Percentiles rank a stretch among this genome's conserved stretches.
Conservation (phyloP, 2,113 vertebrate genomes). For the Willisornis vidua region DNA sequence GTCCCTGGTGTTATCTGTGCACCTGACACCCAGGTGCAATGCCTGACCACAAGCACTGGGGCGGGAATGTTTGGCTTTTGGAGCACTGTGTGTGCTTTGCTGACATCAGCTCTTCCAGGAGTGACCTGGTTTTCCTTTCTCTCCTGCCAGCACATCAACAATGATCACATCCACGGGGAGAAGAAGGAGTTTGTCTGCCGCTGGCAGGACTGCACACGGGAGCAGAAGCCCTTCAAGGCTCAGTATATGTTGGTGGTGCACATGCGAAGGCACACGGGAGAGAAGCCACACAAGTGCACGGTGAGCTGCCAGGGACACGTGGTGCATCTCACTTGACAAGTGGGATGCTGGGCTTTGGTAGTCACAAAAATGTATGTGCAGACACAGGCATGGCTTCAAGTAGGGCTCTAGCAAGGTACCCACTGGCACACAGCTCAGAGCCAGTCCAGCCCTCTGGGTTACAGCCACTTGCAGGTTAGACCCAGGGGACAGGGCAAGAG, state of each 20-base stretch:
- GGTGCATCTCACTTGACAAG: background rate
- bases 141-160: slow-evolving; percentile 93
- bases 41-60: background rate
- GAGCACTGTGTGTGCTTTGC: rapidly evolving
- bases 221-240: slow-evolving; percentile 98
- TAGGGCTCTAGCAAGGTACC: background rate
- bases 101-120: background rate
- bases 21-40: background rate
- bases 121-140: slow-evolving; percentile 27
- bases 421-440: background rate
- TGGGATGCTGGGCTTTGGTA: background rate
- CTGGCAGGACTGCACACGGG: slow-evolving; percentile 94
- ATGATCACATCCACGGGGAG: slow-evolving; percentile 97
- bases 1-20: background rate
- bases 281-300: slow-evolving; percentile 98
- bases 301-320: slow-evolving; percentile 71
- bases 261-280: slow-evolving; percentile 95
- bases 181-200: slow-evolving; percentile 99
- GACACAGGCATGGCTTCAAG: background rate
- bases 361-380: background rate
- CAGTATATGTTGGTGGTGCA: slow-evolving; percentile 99
- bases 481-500: background rate
- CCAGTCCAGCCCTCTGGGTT: background rate
- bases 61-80: background rate
- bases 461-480: background rate